phyloP scores from a whole-genome alignment of 2,113 vertebrate genomes.

The Ageneiosus marmoratus region DNA sequence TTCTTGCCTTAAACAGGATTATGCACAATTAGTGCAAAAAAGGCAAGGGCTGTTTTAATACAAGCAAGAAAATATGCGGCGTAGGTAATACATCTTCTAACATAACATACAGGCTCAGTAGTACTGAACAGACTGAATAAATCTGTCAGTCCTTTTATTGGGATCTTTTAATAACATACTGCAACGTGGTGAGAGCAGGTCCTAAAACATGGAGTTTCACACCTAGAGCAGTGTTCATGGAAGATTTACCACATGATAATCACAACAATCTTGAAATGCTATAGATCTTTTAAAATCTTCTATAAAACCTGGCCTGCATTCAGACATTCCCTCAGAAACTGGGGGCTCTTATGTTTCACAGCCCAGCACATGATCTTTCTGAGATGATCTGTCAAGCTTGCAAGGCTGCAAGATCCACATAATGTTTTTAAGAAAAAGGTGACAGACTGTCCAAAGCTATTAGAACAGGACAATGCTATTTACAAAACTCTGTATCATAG shows the following conservation, averaged over 20 bases:
- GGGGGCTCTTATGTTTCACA: background rate
- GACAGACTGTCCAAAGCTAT: no score
- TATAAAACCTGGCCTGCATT: background rate
- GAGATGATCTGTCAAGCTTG: background rate
- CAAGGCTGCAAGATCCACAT: no score
- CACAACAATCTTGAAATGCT: background rate
- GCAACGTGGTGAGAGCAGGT: background rate
- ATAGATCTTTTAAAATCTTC: background rate
- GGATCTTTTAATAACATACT: background rate
- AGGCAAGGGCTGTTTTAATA: background rate
- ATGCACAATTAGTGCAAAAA: background rate
- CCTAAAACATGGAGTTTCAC: background rate
- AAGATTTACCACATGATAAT: background rate
- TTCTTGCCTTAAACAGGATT: background rate
- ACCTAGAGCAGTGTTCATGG: background rate
- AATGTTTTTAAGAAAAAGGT: no score
- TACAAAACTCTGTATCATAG: no score
- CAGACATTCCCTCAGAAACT: background rate
- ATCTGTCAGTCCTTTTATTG: background rate
- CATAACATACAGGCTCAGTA: background rate
- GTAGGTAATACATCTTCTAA: background rate
- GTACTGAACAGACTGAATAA: background rate
- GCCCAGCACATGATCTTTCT: background rate
- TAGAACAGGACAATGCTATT: no score
- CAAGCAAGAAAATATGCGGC: background rate